These are phyloP conservation scores for Sphenodon punctatus DNA, from an alignment of 2,797 vertebrate species.

Conservation along the genomic window DNA sequence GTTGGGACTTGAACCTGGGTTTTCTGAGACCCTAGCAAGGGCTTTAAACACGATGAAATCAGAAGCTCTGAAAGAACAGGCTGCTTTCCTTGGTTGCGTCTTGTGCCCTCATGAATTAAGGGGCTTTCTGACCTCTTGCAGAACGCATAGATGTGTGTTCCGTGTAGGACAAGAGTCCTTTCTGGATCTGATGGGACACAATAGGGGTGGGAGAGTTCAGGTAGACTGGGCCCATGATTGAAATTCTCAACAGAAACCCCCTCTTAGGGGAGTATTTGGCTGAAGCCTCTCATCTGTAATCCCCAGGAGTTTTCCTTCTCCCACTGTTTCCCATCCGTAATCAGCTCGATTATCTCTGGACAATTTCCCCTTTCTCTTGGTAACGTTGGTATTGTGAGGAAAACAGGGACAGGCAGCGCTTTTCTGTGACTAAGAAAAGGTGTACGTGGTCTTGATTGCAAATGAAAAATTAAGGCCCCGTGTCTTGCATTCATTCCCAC, in stretches of 20 bases:
- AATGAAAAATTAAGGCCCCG: conserved; percentile 67
- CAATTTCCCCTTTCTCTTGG: conserved; percentile 46
- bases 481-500: conserved; percentile 17
- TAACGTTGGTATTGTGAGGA: conserved; percentile 29
- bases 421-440: conserved; percentile 50
- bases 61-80: no score
- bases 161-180: background rate
- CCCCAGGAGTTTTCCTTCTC: background rate
- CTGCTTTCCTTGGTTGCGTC: background rate
- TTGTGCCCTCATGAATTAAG: background rate
- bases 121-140: background rate
- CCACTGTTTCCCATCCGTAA: background rate
- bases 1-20: no score
- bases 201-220: background rate
- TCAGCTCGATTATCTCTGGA: conserved; percentile 39
- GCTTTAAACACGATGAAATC: no score
- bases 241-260: background rate
- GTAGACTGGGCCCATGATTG: background rate
- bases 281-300: background rate
- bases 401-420: background rate
- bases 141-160: background rate
- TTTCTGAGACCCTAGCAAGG: no score
- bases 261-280: background rate
- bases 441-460: conserved; percentile 65
- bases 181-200: background rate